Evolutionary conservation across 2,797 vertebrate genomes (phyloP), one percentile per base, ranked within the genome.

Genomic region (Megalops cyprinoides): DNA sequence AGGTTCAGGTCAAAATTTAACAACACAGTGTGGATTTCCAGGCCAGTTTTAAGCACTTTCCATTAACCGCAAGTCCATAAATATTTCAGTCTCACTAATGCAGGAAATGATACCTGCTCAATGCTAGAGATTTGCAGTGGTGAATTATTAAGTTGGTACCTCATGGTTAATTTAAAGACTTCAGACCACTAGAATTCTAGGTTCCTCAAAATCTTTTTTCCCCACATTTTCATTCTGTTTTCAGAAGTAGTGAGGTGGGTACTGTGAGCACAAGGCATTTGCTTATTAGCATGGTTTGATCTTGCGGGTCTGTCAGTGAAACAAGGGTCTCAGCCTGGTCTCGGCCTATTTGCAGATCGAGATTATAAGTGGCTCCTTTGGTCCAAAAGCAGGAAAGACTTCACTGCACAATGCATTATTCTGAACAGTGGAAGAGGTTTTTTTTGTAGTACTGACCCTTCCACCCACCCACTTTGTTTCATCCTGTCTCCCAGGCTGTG

Each of bases 91-190:
- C 85, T 78, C 87, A 92, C 91, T 94, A 94, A 93, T 95, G 90
- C 90, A 87, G 90, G 86, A 85, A 87, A 93, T 92, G 94, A 94
- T 96, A 94, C 92, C 92, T 91, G 85, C 90, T 90, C 89, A 92
- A 90, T 90, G 89, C 92, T 85, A 83, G 90, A 91, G 90, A 90
- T 94, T 94, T 94, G 92, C 91, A 85, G 79, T 85, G 84, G 87
- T 96, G 87, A 96, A 97, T 97, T 95, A 97, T 96, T 96, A 90
- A 97, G 90, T 87, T 77, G 58, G 83, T 91, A 91, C 90, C 89
- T 91, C 87, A 84, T 86, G 85, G 89, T 91, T 93, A 93, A 94
- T 93, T 92, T 88, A 89, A 92, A 84, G 87, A 79, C 84, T 91
- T 91, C 89, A 88, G 85, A 89, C 84, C 87, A 81, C 79, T 25